Conservation (phyloP, 2,888 invertebrate species). For the Drosophila borealis region DNA sequence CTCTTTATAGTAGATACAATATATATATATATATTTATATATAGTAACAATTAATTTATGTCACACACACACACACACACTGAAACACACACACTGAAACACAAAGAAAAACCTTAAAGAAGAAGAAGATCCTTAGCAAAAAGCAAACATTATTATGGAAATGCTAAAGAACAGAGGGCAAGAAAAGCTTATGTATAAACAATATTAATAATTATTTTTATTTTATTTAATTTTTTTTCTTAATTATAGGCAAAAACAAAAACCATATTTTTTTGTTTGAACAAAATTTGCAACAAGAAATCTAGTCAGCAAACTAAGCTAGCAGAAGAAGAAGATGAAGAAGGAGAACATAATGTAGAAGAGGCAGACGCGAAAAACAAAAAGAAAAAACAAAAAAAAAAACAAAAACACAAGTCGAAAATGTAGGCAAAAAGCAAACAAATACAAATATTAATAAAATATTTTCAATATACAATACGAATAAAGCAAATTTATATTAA, state of each 20-base stretch:
- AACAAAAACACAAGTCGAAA: constrained; percentile 9
- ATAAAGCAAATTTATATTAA: constrained; percentile 35
- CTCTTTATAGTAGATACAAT: constrained; percentile 51
- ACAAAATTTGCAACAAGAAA: constrained; percentile 76
- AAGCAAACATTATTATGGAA: constrained; percentile 12
- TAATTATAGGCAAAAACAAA: constrained; percentile 46
- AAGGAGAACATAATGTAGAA: constrained; percentile 26
- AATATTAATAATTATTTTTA: constrained; percentile 38
- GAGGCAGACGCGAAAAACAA: constrained; percentile 32
- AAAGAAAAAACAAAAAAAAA: constrained; percentile 3
- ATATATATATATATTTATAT: constrained; percentile 31
- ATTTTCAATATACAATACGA: constrained; percentile 46
- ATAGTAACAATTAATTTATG: constrained; percentile 49
- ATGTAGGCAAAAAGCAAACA: constrained; percentile 26
- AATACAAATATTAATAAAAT: constrained; percentile 12
- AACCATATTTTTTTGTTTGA: constrained; percentile 70
- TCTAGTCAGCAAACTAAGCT: constrained; percentile 68
- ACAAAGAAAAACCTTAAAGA: constrained; percentile 35
- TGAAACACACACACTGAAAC: neutral
- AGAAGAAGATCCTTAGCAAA: constrained; percentile 30
- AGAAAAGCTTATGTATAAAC: constrained; percentile 35
- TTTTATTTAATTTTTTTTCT: constrained; percentile 28
- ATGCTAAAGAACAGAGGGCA: neutral
- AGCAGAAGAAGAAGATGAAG: constrained; percentile 13
- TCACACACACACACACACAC: constrained; percentile 7